Evolutionary conservation across 2,797 vertebrate species (phyloP).

Genomic region (Momotus momota): DNA sequence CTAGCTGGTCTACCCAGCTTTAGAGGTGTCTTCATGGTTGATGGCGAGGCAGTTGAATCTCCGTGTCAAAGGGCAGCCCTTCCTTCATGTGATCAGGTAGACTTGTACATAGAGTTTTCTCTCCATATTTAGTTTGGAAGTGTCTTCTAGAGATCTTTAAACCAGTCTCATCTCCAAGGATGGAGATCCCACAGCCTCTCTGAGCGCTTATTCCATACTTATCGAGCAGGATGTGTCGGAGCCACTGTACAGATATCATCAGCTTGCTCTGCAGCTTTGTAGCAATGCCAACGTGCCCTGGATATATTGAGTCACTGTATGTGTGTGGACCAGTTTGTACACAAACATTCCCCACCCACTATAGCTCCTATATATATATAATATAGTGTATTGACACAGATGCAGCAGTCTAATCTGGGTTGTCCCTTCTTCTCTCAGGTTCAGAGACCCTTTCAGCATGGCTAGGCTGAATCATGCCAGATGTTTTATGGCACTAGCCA

Average conservation of each 20-base stretch:
- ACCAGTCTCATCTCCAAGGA: background rate
- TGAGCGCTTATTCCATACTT: background rate
- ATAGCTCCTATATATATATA: background rate
- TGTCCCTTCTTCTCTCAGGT: background rate
- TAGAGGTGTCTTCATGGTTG: background rate
- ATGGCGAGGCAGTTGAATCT: background rate
- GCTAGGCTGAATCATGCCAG: background rate
- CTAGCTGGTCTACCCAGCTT: background rate
- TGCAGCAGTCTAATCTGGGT: background rate
- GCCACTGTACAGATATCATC: rapidly evolving
- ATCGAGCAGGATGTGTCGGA: background rate
- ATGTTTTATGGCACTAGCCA: background rate
- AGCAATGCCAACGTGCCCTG: background rate
- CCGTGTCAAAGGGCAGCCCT: background rate
- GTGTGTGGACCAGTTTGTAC: background rate
- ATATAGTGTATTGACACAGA: background rate
- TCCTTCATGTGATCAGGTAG: background rate
- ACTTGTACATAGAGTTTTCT: background rate
- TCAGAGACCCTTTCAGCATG: background rate
- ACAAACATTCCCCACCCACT: background rate
- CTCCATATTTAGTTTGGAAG: background rate
- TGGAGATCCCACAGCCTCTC: background rate
- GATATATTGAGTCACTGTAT: background rate
- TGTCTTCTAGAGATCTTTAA: background rate
- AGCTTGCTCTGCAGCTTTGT: background rate